Conservation (phyloP, 2,888 invertebrate species). For the Antheraea yamamai region DNA sequence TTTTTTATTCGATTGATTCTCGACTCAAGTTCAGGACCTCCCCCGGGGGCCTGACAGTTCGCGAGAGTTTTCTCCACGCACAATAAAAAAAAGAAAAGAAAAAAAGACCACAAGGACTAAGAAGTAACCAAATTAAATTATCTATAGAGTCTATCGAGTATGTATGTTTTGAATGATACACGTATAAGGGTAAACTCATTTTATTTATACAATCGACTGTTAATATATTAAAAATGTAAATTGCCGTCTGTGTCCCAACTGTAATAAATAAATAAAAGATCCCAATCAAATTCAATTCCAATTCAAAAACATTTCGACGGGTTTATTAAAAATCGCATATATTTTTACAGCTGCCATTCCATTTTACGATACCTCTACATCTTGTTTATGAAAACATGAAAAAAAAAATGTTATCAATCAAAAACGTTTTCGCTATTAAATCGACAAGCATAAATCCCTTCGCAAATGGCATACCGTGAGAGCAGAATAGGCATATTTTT, state of each 20-base stretch:
- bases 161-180: no score
- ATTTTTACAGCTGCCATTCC: neutral
- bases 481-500: slow-evolving; percentile 31
- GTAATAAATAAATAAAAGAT: neutral
- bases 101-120: no score
- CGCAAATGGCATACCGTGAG: slow-evolving; percentile 17
- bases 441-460: slow-evolving; percentile 16
- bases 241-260: neutral
- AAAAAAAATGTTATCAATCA: slow-evolving; percentile 10
- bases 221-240: neutral
- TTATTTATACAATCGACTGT: no score
- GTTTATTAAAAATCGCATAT: neutral
- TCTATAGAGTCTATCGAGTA: no score
- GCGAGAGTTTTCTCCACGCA: no score
- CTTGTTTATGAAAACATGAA: neutral
- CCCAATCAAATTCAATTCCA: neutral
- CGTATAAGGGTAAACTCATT: no score
- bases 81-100: no score
- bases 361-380: neutral
- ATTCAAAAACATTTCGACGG: neutral
- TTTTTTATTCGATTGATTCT: no score
- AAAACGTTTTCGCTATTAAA: slow-evolving; percentile 12
- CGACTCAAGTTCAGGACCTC: no score
- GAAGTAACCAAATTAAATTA: no score
- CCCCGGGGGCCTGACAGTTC: no score